Evolutionary conservation across 1,140 invertebrate genomes (phyloP).

Genomic region (Drosophila melanogaster): DNA sequence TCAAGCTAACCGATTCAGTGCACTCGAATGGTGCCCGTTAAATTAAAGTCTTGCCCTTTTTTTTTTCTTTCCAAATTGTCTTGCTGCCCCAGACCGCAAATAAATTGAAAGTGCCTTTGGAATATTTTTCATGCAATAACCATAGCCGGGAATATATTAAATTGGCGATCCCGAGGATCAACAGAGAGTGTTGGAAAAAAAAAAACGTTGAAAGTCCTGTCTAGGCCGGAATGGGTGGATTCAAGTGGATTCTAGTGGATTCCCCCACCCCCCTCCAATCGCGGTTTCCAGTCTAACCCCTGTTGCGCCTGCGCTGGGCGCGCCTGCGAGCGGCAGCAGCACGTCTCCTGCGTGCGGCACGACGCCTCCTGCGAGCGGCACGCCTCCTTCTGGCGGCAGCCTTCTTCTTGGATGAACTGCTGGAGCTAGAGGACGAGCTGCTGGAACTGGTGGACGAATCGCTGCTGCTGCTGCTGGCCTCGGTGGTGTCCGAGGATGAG

Average conservation of each 20-base stretch:
- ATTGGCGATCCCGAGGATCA: not conserved
- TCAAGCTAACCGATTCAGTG: slow-evolving; percentile 72
- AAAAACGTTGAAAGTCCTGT: not conserved
- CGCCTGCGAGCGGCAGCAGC: slow-evolving; percentile 6
- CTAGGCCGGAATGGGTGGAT: not conserved
- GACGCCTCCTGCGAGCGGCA: slow-evolving; percentile 3
- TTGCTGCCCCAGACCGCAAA: no score
- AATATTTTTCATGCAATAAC: slow-evolving; percentile 18
- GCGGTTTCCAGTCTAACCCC: slow-evolving; percentile 8
- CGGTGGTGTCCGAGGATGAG: not conserved
- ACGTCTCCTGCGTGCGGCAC: not conserved
- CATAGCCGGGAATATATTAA: slow-evolving; percentile 17
- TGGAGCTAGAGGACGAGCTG: slow-evolving; percentile 3
- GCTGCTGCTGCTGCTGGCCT: slow-evolving; percentile 8
- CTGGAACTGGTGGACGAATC: slow-evolving; percentile 1
- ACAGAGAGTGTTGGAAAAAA: not conserved
- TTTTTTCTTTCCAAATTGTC: no score
- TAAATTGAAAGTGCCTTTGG: not conserved
- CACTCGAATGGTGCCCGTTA: slow-evolving; percentile 57
- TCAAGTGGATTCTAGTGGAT: no score
- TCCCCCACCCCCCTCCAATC: no score
- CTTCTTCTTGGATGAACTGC: not conserved
- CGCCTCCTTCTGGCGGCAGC: slow-evolving; percentile 6
- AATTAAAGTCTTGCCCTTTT: not conserved
- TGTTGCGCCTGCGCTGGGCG: slow-evolving; percentile 8